Evolutionary conservation across 2,113 vertebrate genomes (phyloP).

Genomic region (Meles meles): DNA sequence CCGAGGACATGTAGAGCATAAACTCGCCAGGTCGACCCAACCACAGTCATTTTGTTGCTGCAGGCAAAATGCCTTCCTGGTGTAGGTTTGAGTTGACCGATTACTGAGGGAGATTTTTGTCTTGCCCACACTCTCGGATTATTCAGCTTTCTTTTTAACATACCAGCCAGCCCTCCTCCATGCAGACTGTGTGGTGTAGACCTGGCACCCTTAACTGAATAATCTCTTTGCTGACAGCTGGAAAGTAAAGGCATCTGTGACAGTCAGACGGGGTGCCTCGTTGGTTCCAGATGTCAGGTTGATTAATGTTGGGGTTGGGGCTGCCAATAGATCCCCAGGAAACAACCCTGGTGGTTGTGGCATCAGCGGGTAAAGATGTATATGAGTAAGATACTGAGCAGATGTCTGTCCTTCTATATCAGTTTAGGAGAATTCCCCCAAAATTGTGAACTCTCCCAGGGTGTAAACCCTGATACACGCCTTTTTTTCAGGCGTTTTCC

Average conservation of each 20-base stretch:
- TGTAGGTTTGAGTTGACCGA: slow-evolving; percentile 26
- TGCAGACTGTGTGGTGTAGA: background rate
- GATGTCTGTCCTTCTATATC: background rate
- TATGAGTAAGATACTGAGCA: background rate
- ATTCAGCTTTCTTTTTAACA: slow-evolving; percentile 6
- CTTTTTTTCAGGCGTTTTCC: background rate
- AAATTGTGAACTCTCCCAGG: background rate
- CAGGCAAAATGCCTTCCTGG: slow-evolving; percentile 27
- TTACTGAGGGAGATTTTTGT: slow-evolving; percentile 20
- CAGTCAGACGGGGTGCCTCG: slow-evolving; percentile 28
- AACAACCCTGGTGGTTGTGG: background rate
- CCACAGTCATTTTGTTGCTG: slow-evolving; percentile 41
- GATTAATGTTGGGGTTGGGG: slow-evolving; percentile 38
- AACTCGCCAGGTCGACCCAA: background rate
- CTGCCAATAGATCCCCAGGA: slow-evolving; percentile 41
- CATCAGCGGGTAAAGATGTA: background rate
- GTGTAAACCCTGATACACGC: background rate
- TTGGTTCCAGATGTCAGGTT: slow-evolving; percentile 52
- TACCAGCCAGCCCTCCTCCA: background rate
- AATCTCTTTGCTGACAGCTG: slow-evolving; percentile 56
- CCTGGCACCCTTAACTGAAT: slow-evolving; percentile 6
- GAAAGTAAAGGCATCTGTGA: slow-evolving; percentile 52
- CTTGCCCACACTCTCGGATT: slow-evolving; percentile 4
- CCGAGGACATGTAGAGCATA: background rate
- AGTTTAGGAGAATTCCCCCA: background rate